Base-by-base conservation (phyloP, 2,113 vertebrate genomes). In the Leptodactylus fuscus region DNA sequence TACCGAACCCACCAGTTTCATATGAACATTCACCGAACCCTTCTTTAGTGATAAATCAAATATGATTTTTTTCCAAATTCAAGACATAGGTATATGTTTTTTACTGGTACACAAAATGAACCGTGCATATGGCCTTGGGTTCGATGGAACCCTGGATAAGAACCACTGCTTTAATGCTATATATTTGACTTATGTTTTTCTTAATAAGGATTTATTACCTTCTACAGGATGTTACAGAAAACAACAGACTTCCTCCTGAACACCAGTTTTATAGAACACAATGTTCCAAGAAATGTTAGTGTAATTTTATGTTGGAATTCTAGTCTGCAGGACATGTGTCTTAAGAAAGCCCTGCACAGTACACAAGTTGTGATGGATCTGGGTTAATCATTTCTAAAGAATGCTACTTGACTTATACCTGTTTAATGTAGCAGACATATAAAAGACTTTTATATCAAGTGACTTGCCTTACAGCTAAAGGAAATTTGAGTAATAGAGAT, bases 341-440 rank as follows among this genome's bases (percentile, higher is more conserved):
- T 74, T 60, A 75, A 58, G 81, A 73, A 83, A 74, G 34, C 29
- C 24, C 34, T 53, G 18, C 13, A 77, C 24, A 22, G 24, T 58
- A 32, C 69, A 27, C 77, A 58, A 75, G 27, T 22, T 36, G 5
- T 44, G 32, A 38, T 67, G 65, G 44, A 51, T 38, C 53, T 77
- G 73, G 70, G 83, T 85, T 78, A 85, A 77, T 85, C 44, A 85
- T 78, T 85, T 69, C 55, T 85, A 8, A 24, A 69, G 51, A 75
- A 82, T 41, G 46, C 65, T 49, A 53, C 60, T 81, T 67, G 22
- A 70, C 5, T 71, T 53, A 38, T 53, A 71, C 51, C 22, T 75
- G 70, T 53, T 75, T 83, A 73, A 51, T 58, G 75, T 75, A 74
- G 34, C 41, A 36, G 49, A 15, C 34, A 79, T 79, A 79, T 79